These are phyloP conservation scores for Saguinus midas DNA, from an alignment of 2,113 vertebrate genomes.

Conservation along the genomic window DNA sequence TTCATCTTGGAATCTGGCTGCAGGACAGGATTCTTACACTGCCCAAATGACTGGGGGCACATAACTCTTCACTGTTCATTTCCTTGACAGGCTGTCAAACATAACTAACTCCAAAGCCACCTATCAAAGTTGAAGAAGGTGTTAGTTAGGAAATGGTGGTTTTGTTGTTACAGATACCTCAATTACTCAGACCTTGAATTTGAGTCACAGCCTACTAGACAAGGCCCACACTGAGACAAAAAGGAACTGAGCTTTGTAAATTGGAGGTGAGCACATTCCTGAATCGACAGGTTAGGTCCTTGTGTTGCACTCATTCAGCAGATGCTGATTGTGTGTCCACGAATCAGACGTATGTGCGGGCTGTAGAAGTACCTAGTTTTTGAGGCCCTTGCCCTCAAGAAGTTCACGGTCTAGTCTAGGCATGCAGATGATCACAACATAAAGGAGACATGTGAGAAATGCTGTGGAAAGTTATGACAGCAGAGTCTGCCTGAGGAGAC, in stretches of 20 bases:
- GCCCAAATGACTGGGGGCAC: constrained; percentile 84
- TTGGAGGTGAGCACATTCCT: neutral
- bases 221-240: neutral
- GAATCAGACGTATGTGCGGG: no score
- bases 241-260: neutral
- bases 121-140: neutral
- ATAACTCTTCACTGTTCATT: constrained; percentile 73
- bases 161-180: neutral
- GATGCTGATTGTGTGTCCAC: neutral
- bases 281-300: neutral
- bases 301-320: neutral
- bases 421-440: neutral
- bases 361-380: neutral
- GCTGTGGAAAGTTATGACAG: neutral
- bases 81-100: neutral
- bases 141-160: neutral
- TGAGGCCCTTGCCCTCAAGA: neutral
- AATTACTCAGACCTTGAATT: neutral
- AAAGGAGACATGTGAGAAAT: neutral
- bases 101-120: neutral
- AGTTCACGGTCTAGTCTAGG: constrained; percentile 14
- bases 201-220: neutral
- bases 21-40: constrained; percentile 55
- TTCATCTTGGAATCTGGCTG: constrained; percentile 77
- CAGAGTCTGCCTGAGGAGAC: neutral